phyloP scores from a whole-genome alignment of 2,888 invertebrate genomes.

The Xylophagus ater region DNA sequence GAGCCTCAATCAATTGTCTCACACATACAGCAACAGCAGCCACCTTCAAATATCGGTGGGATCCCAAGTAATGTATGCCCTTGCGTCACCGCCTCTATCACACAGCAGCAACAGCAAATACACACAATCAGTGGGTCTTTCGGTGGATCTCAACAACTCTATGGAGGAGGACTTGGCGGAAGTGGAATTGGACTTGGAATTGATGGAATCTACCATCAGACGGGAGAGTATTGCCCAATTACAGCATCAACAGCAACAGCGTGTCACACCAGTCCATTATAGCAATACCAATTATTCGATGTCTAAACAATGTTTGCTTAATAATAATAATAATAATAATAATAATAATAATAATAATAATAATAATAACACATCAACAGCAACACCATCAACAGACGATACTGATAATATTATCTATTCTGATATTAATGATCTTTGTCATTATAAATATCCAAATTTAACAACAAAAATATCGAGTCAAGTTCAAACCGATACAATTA shows the following conservation, averaged over 20 bases:
- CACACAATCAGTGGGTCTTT: constrained; percentile 35
- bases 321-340: constrained; percentile 22
- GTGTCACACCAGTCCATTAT: constrained; percentile 39
- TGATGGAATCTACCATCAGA: constrained; percentile 44
- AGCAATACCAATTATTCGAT: constrained; percentile 42
- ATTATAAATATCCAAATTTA: constrained; percentile 26
- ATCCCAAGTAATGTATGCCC: constrained; percentile 40
- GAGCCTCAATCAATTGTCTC: constrained; percentile 37
- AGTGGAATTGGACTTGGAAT: constrained; percentile 40
- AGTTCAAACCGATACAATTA: constrained; percentile 20
- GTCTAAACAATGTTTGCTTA: constrained; percentile 39
- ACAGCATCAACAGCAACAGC: constrained; percentile 32
- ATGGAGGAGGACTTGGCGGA: constrained; percentile 39
- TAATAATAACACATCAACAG: constrained; percentile 26
- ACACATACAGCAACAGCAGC: constrained; percentile 39
- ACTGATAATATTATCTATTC: constrained; percentile 38
- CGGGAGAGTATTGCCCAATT: constrained; percentile 42
- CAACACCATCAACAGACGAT: constrained; percentile 31
- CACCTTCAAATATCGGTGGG: constrained; percentile 39
- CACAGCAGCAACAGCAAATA: constrained; percentile 33
- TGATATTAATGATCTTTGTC: constrained; percentile 38
- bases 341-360: too few species aligned
- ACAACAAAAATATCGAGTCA: constrained; percentile 8
- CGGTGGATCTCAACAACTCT: constrained; percentile 41
- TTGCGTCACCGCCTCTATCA: constrained; percentile 35